These are phyloP conservation scores for Cardinalis cardinalis DNA, from an alignment of 2,113 vertebrate genomes.

Conservation along the genomic window DNA sequence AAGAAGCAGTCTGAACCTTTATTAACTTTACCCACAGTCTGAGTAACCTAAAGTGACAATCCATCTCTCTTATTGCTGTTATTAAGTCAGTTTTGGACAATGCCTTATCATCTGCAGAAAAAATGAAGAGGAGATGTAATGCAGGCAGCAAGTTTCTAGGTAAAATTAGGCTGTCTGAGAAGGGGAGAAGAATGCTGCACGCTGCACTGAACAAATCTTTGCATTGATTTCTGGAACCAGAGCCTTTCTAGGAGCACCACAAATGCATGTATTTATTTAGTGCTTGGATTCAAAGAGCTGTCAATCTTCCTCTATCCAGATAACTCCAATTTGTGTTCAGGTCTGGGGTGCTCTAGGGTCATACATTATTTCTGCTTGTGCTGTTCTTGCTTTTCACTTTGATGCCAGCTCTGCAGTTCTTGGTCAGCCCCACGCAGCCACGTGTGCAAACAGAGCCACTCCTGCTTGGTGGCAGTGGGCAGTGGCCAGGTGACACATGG, in stretches of 20 bases:
- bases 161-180: conserved; percentile 3
- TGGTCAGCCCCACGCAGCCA: fast-evolving
- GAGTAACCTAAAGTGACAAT: not conserved
- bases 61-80: not conserved
- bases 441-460: fast-evolving
- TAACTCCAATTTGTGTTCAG: not conserved
- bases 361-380: conserved; percentile 19
- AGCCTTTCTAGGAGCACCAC: not conserved
- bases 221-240: conserved; percentile 33
- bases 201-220: not conserved
- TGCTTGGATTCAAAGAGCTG: not conserved
- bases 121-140: not conserved
- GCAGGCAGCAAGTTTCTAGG: not conserved
- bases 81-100: not conserved
- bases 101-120: not conserved
- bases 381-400: not conserved
- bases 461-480: not conserved
- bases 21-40: not conserved
- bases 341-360: not conserved
- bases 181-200: not conserved
- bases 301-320: not conserved
- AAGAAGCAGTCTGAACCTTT: not conserved
- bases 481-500: not conserved
- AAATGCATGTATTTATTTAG: conserved; percentile 18
- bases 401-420: not conserved